phyloP scores from a whole-genome alignment of 2,797 vertebrate species.

The Xerus rutilus region DNA sequence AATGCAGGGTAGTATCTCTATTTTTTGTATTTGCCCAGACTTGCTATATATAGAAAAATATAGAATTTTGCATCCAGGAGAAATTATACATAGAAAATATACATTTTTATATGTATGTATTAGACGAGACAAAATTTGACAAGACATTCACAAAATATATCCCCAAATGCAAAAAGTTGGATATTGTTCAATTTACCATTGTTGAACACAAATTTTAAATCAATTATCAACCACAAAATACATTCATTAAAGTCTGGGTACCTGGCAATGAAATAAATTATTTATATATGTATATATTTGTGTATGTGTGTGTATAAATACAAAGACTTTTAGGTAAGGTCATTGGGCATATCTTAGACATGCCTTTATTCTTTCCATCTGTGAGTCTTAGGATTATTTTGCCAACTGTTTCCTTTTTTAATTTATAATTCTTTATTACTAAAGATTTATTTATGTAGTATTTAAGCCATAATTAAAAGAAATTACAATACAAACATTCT shows the following conservation, averaged over 20 bases:
- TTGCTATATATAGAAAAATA: not conserved
- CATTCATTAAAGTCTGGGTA: not conserved
- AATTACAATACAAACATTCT: conserved; percentile 77
- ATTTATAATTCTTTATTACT: conserved; percentile 75
- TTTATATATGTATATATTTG: no score
- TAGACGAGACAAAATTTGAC: not conserved
- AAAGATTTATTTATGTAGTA: conserved; percentile 75
- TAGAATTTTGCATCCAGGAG: not conserved
- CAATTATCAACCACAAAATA: not conserved
- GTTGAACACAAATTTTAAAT: not conserved
- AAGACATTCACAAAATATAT: not conserved
- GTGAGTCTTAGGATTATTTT: not conserved
- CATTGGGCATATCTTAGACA: not conserved
- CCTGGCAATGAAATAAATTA: not conserved
- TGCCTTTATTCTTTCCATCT: not conserved
- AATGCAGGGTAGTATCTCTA: no score
- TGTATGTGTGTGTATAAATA: no score
- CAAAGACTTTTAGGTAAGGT: not conserved
- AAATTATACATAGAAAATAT: not conserved
- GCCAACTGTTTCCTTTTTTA: not conserved
- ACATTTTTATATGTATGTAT: not conserved
- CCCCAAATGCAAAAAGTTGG: not conserved
- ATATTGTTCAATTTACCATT: not conserved
- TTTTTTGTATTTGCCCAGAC: no score
- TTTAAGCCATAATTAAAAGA: conserved; percentile 78